Conservation (phyloP, 1,140 invertebrate genomes). For the Parapsyche elsis region DNA sequence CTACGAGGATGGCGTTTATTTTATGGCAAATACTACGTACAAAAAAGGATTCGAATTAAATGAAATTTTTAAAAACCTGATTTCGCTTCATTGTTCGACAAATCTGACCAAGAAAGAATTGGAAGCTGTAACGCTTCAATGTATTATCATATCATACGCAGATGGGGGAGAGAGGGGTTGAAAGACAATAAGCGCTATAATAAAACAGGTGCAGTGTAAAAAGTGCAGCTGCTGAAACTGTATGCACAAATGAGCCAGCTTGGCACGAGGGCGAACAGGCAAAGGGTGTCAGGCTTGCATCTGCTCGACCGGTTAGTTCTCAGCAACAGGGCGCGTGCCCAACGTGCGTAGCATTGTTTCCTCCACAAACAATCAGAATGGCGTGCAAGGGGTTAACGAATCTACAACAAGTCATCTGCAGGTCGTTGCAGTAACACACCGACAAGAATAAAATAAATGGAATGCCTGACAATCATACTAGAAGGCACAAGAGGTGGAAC, state of each 20-base stretch:
- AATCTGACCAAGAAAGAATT: too few species aligned
- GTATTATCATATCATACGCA: too few species aligned
- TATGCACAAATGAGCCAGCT: background rate
- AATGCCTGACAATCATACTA: too few species aligned
- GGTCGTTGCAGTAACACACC: too few species aligned
- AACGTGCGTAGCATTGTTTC: background rate
- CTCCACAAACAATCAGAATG: background rate
- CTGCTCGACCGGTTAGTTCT: background rate
- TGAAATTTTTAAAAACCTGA: too few species aligned
- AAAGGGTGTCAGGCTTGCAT: conserved; percentile 12
- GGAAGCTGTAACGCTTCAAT: too few species aligned
- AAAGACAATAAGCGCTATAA: background rate
- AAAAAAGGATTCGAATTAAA: too few species aligned
- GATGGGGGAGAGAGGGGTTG: background rate
- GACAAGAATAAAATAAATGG: too few species aligned
- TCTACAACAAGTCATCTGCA: background rate
- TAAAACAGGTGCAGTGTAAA: conserved; percentile 37
- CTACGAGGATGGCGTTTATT: too few species aligned
- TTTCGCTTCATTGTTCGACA: too few species aligned
- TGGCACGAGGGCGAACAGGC: background rate
- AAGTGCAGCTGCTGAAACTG: conserved; percentile 29
- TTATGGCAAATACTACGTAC: too few species aligned
- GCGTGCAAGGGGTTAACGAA: background rate
- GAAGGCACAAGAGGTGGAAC: too few species aligned
- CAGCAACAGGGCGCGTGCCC: background rate